Evolutionary conservation across 2,113 vertebrate genomes (phyloP), one percentile per base, ranked within the genome.

Genomic region (Brachirus orientalis): DNA sequence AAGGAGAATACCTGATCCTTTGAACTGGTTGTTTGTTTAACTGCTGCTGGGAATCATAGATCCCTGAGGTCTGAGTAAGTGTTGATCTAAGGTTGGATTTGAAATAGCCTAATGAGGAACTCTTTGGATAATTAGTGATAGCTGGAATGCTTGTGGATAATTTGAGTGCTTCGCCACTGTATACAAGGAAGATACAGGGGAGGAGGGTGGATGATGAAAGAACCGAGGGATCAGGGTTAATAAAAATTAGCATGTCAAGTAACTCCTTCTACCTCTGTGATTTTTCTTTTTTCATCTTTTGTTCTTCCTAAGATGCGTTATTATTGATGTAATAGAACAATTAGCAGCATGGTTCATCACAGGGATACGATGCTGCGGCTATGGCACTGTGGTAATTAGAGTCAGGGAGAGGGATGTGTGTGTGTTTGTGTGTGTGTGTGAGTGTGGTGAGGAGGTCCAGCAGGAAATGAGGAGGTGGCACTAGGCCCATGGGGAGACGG

Each of bases 391-490:
- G 80, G 88, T 92, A 91, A 92, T 94, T 96, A 96, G 94, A 94
- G 92, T 89, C 92, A 87, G 62, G 86, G 90, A 94, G 92, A 5
- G 22, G n/a, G n/a, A n/a, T 2, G 3, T 28, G 94, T 93, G 96
- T 94, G 92, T 95, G 37, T 8, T 1, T 9, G 37, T 10, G 37
- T 28, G 37, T 38, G 37, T 8, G 8, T 8, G 37, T 38, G 37
- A 2, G 8, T 8, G 37, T 38, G 86, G 90, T 94, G 93, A 92
- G 88, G 92, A 91, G 92, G 94, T 95, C 93, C 95, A 93, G 92
- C 91, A 33, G 95, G 95, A 96, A 94, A 95, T 94, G 94, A 95
- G 90, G 91, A 90, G 86, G 91, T 85, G 83, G 75, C 74, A 44
- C 62, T 53, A 75, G 78, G 86, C 94, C 95, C 94, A 82, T 87